Percentiles rank a stretch among this genome's conserved stretches.
Conservation (phyloP, 2,797 vertebrate genomes). For the Falco naumanni region DNA sequence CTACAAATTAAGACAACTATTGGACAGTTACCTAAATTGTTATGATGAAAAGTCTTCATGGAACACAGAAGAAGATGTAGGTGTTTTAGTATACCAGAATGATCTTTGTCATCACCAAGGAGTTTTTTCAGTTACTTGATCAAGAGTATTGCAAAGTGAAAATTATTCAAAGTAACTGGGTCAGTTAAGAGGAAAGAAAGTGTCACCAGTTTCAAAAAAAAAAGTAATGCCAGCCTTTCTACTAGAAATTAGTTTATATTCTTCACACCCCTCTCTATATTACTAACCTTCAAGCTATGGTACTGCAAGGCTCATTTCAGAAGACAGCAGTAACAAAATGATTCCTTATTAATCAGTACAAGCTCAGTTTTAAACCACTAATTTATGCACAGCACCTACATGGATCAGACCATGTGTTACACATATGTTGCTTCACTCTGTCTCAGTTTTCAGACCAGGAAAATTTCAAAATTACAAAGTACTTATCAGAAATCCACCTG, state of each 20-base stretch:
- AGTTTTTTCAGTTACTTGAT: not conserved
- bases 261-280: not conserved
- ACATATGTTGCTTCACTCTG: slow-evolving; percentile 47
- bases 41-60: not conserved
- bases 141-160: not conserved
- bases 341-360: slow-evolving; percentile 8
- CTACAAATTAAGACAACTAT: not conserved
- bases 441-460: slow-evolving; percentile 43
- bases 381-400: slow-evolving; percentile 56
- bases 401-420: slow-evolving; percentile 65
- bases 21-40: not conserved
- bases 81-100: not conserved
- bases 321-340: slow-evolving; percentile 23
- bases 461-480: not conserved
- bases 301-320: slow-evolving; percentile 28
- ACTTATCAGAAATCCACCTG: not conserved
- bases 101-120: not conserved
- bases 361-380: slow-evolving; percentile 50
- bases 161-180: not conserved
- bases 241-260: not conserved
- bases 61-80: not conserved
- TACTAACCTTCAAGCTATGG: not conserved
- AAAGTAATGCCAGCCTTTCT: not conserved
- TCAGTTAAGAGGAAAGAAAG: not conserved
- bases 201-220: not conserved